phyloP scores from a whole-genome alignment of 2,888 invertebrate species.

The Ceramica pisi region DNA sequence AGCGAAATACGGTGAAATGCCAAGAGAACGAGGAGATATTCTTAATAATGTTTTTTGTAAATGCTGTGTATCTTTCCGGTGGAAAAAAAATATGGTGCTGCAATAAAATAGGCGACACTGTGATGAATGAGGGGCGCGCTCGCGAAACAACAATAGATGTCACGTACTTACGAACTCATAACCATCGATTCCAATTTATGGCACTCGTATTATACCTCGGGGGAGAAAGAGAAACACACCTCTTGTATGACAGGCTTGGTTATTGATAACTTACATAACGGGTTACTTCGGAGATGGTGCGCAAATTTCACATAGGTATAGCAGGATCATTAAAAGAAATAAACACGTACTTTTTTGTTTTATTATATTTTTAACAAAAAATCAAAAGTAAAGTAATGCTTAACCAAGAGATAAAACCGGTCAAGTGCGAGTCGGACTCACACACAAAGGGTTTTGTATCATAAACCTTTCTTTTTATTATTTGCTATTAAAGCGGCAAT shows the following conservation, averaged over 20 bases:
- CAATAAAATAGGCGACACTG: conserved; percentile 77
- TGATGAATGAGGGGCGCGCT: conserved; percentile 77
- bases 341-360: no score
- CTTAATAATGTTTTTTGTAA: conserved; percentile 50
- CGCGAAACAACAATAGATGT: conserved; percentile 80
- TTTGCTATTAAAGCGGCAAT: no score
- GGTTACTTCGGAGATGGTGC: no score
- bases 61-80: conserved; percentile 55
- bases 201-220: conserved; percentile 72
- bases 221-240: conserved; percentile 42
- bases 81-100: conserved; percentile 67
- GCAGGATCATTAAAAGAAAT: no score
- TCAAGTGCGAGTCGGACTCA: no score
- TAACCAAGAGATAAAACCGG: no score
- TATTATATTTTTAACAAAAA: no score
- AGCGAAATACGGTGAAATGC: conserved; percentile 39
- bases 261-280: conserved; percentile 35
- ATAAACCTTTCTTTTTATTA: no score
- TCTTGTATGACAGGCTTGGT: conserved; percentile 17
- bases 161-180: conserved; percentile 85
- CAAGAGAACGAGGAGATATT: conserved; percentile 42
- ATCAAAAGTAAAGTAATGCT: no score
- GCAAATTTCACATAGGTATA: no score
- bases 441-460: no score
- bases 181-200: conserved; percentile 85